Conservation (phyloP, 2,797 vertebrate species). For the Pseudocheirus occidentalis region DNA sequence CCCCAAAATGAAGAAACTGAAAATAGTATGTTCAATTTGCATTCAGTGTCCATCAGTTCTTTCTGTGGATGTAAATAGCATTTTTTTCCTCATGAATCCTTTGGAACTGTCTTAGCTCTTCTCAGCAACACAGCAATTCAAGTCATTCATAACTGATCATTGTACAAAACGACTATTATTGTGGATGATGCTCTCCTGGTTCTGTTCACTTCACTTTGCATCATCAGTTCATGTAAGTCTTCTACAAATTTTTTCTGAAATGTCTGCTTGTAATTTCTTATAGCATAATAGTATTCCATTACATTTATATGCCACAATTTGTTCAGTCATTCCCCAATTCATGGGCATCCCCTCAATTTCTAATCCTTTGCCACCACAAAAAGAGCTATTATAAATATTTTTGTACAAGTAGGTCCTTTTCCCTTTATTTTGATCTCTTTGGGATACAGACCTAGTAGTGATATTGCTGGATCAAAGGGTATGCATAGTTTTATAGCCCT, state of each 20-base stretch:
- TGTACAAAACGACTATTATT: neutral
- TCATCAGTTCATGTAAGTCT: neutral
- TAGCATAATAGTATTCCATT: neutral
- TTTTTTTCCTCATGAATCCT: neutral
- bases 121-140: neutral
- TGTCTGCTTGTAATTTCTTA: neutral
- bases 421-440: neutral
- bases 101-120: neutral
- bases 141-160: neutral
- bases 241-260: neutral
- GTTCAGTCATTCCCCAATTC: neutral
- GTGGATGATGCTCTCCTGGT: neutral
- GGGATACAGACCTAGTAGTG: neutral
- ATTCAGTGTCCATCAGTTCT: neutral
- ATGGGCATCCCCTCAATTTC: neutral
- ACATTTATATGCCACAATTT: neutral
- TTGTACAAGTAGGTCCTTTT: neutral
- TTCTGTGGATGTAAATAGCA: neutral
- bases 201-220: neutral
- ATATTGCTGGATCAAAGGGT: neutral
- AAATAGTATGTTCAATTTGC: neutral
- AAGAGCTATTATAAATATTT: neutral
- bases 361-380: neutral
- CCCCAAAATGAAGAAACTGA: neutral
- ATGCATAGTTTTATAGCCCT: neutral